These are phyloP conservation scores for Ctenopoma multispine DNA, from an alignment of 2,797 vertebrate species.

Conservation along the genomic window DNA sequence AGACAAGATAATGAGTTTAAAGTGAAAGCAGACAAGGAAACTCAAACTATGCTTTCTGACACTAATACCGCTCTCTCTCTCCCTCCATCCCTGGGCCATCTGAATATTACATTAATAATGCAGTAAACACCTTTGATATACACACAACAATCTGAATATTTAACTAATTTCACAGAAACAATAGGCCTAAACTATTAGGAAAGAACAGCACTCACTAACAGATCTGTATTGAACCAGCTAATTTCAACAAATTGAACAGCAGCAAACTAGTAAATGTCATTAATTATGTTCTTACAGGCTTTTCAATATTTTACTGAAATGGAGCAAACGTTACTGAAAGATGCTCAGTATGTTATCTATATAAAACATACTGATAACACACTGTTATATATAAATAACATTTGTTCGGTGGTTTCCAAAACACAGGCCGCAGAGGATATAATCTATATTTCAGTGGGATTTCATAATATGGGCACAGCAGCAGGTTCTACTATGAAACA, in stretches of 20 bases:
- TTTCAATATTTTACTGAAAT: constrained; percentile 31
- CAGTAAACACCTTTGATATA: constrained; percentile 77
- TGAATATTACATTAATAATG: constrained; percentile 78
- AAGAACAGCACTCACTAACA: constrained; percentile 41
- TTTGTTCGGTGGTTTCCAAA: constrained; percentile 52
- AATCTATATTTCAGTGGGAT: constrained; percentile 27
- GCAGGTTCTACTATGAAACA: constrained; percentile 11
- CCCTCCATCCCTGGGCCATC: constrained; percentile 59
- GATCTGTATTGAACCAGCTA: constrained; percentile 33
- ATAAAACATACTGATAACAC: too few relatives aligned
- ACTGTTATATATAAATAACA: constrained; percentile 43
- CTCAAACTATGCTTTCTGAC: constrained; percentile 72
- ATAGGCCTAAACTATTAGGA: constrained; percentile 51
- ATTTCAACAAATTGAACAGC: constrained; percentile 47
- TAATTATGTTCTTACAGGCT: neutral
- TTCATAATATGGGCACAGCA: constrained; percentile 33
- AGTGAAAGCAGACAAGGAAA: constrained; percentile 76
- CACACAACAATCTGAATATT: constrained; percentile 73
- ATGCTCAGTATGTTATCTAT: constrained; percentile 23
- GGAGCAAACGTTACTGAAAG: constrained; percentile 29
- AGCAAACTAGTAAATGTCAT: constrained; percentile 29
- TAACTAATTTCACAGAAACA: constrained; percentile 62
- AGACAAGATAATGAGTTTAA: constrained; percentile 83
- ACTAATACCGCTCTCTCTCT: constrained; percentile 67
- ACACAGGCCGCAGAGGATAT: constrained; percentile 28